A percentile compares a stretch with the other conserved stretches of the same genome.
phyloP scores from a whole-genome alignment of 2,113 vertebrate genomes.

The Lophura nycthemera region DNA sequence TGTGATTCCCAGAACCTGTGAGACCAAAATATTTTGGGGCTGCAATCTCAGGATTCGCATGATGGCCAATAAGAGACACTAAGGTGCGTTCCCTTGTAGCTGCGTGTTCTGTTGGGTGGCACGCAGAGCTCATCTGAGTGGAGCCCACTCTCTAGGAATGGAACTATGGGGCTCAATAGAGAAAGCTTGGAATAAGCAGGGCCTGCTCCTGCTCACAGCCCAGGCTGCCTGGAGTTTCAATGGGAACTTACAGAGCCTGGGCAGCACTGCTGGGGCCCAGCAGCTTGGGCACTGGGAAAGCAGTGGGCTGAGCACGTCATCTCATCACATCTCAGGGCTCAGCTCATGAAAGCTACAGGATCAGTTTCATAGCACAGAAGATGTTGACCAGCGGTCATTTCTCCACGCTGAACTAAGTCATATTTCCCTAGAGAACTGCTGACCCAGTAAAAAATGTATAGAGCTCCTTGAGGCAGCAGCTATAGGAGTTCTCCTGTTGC shows the following conservation, averaged over 20 bases:
- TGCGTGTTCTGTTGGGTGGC: neutral
- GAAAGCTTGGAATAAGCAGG: neutral
- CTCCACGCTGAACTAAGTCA: constrained; percentile 34
- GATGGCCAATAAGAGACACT: neutral
- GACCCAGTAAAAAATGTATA: neutral
- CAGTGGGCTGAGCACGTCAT: neutral
- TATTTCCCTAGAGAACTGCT: constrained; percentile 40
- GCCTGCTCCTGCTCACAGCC: neutral
- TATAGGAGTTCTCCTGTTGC: neutral
- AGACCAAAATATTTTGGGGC: neutral
- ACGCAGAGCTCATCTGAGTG: neutral
- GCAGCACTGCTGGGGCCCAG: neutral
- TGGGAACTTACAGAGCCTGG: neutral
- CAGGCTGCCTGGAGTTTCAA: neutral
- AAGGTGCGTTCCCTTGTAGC: neutral
- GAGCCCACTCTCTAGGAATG: accelerated
- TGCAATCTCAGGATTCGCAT: neutral
- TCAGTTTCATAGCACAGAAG: constrained; percentile 5
- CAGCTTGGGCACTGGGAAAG: neutral
- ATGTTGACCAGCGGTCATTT: neutral
- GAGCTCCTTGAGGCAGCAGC: neutral
- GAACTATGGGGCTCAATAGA: neutral
- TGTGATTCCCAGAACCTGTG: neutral
- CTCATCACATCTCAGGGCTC: neutral
- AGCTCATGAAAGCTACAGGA: constrained; percentile 24